phyloP scores from a whole-genome alignment of 2,888 invertebrate species.

The Hyposoter didymator region DNA sequence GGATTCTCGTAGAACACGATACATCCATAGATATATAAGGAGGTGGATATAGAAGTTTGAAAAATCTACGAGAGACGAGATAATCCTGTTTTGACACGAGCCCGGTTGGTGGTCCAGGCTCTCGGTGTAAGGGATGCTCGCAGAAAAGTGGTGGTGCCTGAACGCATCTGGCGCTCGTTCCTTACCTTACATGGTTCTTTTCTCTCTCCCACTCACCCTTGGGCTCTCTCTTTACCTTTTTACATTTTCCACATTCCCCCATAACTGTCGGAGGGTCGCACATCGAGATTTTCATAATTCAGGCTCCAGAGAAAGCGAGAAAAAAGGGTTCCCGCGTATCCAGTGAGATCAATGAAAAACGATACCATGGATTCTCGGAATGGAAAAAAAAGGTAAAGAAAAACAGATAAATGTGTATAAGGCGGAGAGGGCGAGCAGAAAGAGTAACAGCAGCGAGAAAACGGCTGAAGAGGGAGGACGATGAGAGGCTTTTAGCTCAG shows the following conservation, averaged over 20 bases:
- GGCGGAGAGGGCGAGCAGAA: not conserved
- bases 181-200: not conserved
- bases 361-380: conserved; percentile 60
- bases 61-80: conserved; percentile 67
- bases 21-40: not conserved
- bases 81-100: conserved; percentile 79
- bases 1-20: not conserved
- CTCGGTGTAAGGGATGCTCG: conserved; percentile 65
- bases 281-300: conserved; percentile 75
- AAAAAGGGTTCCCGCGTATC: conserved; percentile 56
- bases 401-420: conserved; percentile 42
- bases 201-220: not conserved
- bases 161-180: conserved; percentile 72
- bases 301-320: conserved; percentile 36
- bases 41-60: conserved; percentile 42
- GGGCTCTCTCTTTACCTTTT: conserved; percentile 33
- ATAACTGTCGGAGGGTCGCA: conserved; percentile 44
- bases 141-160: conserved; percentile 68
- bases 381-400: conserved; percentile 34
- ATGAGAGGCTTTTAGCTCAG: conserved; percentile 54
- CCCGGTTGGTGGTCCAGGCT: conserved; percentile 76
- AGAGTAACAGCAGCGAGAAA: conserved; percentile 29
- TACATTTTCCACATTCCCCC: conserved; percentile 22
- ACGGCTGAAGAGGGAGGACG: conserved; percentile 34
- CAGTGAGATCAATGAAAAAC: conserved; percentile 58